These are phyloP conservation scores for Augochlora pura DNA, from an alignment of 1,140 invertebrate species.

Conservation along the genomic window DNA sequence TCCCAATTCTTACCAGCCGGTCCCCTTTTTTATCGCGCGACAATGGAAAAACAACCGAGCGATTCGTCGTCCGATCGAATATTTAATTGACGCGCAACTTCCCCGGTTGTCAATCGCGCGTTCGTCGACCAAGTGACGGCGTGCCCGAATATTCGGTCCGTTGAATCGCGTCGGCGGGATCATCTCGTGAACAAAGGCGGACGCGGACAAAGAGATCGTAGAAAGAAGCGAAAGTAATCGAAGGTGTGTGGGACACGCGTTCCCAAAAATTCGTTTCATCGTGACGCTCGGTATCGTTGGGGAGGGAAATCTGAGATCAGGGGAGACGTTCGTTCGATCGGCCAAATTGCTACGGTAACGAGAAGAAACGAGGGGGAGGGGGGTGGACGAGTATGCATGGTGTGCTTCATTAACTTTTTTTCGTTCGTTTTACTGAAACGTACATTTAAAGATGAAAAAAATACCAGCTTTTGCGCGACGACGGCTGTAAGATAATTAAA, in stretches of 20 bases:
- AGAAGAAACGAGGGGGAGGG: conserved; percentile 32
- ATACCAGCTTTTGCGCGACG: conserved; percentile 64
- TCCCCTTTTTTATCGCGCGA: not conserved
- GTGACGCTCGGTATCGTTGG: conserved; percentile 15
- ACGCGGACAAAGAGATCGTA: no score
- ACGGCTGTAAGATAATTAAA: conserved; percentile 66
- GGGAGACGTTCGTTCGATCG: conserved; percentile 33
- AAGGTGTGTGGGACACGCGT: conserved; percentile 11
- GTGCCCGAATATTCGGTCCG: conserved; percentile 8
- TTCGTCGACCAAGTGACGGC: not conserved
- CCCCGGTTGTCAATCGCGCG: conserved; percentile 42
- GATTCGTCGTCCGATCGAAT: conserved; percentile 11
- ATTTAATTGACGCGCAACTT: conserved; percentile 45
- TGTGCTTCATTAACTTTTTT: conserved; percentile 63
- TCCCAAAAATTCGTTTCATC: conserved; percentile 21
- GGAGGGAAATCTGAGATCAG: conserved; percentile 6
- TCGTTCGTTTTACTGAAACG: conserved; percentile 57
- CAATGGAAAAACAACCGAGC: not conserved
- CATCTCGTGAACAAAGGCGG: not conserved
- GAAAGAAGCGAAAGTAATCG: not conserved
- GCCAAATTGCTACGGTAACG: conserved; percentile 39
- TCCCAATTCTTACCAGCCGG: not conserved
- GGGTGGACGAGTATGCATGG: conserved; percentile 54
- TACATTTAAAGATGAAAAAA: conserved; percentile 41
- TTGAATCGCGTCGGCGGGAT: not conserved